phyloP scores from a whole-genome alignment of 2,888 invertebrate species.

The Conchocele bisecta region DNA sequence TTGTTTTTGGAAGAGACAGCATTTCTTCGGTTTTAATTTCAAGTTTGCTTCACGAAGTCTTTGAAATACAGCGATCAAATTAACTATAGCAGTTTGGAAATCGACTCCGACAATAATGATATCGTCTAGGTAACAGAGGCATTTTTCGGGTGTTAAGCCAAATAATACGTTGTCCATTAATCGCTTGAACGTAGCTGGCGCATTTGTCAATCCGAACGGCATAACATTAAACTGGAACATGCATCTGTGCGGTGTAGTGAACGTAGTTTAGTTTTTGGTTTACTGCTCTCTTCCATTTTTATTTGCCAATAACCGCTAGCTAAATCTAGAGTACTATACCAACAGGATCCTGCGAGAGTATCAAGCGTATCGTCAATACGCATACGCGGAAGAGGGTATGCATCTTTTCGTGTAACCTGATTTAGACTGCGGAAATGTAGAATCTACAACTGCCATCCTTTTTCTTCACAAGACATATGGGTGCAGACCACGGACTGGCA shows the following conservation, averaged over 20 bases:
- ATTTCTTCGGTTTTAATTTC: constrained; percentile 33
- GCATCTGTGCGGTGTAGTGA: constrained; percentile 9
- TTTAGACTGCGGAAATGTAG: constrained; percentile 10
- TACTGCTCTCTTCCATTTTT: constrained; percentile 8
- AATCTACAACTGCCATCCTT: not conserved
- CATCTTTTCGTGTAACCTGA: constrained; percentile 10
- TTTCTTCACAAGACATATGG: constrained; percentile 20
- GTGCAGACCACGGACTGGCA: constrained; percentile 23
- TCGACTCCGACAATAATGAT: constrained; percentile 11
- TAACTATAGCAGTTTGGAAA: constrained; percentile 14
- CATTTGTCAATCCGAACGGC: constrained; percentile 24
- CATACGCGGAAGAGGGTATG: constrained; percentile 18
- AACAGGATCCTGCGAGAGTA: constrained; percentile 6
- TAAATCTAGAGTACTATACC: constrained; percentile 13
- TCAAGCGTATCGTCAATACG: constrained; percentile 21
- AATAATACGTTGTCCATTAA: constrained; percentile 13
- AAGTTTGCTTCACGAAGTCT: constrained; percentile 14
- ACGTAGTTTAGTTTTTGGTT: constrained; percentile 14
- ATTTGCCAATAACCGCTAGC: constrained; percentile 29
- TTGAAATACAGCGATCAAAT: constrained; percentile 9
- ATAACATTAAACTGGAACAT: constrained; percentile 12
- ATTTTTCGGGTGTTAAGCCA: constrained; percentile 6
- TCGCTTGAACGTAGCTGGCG: constrained; percentile 20
- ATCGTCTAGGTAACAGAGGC: constrained; percentile 35
- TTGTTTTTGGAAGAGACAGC: constrained; percentile 21